Conservation (phyloP, 2,888 invertebrate species). For the Watsonalla cultraria region DNA sequence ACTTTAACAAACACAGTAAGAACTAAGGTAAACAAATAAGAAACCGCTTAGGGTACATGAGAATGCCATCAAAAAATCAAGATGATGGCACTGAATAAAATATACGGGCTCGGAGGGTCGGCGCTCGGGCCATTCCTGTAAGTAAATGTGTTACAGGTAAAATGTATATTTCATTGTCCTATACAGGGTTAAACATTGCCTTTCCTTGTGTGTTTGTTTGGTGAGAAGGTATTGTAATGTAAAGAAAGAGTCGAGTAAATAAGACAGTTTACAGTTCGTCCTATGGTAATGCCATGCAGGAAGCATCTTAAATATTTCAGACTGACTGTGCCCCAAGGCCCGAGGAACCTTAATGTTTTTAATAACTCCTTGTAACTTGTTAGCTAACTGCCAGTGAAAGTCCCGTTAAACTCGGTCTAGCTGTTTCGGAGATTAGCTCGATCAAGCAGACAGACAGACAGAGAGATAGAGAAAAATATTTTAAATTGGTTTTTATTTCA, state of each 20-base stretch:
- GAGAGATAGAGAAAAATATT: too few relatives aligned
- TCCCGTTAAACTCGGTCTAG: not conserved
- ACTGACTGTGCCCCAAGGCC: too few relatives aligned
- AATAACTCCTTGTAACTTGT: not conserved
- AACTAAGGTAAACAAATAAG: conserved; percentile 11
- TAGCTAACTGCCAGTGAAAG: not conserved
- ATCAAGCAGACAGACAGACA: not conserved
- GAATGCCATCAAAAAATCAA: conserved; percentile 42
- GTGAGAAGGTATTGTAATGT: not conserved
- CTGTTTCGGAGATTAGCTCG: too few relatives aligned
- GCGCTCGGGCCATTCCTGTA: conserved; percentile 6
- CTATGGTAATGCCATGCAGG: too few relatives aligned
- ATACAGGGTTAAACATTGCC: not conserved
- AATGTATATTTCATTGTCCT: conserved; percentile 20
- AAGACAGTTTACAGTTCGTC: too few relatives aligned
- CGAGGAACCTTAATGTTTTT: too few relatives aligned
- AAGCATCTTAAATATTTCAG: too few relatives aligned
- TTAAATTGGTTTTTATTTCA: too few relatives aligned
- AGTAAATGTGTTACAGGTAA: conserved; percentile 1
- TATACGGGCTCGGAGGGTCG: conserved; percentile 17
- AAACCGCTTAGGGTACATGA: conserved; percentile 24
- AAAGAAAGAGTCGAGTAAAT: too few relatives aligned
- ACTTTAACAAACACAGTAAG: not conserved
- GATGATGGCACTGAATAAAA: conserved; percentile 36
- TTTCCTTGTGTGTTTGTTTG: not conserved